A percentile compares a stretch with the other conserved stretches of the same genome.
Conservation (phyloP, 2,888 invertebrate genomes). For the Agrochola litura region DNA sequence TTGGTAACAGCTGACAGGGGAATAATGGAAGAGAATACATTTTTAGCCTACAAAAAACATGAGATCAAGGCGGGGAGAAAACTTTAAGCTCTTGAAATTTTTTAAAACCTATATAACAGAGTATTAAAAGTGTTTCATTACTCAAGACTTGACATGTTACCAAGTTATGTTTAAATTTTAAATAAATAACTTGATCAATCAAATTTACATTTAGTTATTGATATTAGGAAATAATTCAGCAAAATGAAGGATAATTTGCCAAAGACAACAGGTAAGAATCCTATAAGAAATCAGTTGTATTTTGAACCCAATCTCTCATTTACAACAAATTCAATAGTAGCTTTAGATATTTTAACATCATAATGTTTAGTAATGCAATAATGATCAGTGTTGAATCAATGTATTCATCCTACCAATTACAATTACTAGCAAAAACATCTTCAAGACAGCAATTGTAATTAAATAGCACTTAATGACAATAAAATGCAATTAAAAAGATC, state of each 20-base stretch:
- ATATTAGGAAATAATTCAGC: conserved; percentile 1
- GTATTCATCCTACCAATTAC: background rate
- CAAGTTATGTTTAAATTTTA: background rate
- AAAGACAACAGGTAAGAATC: conserved; percentile 20
- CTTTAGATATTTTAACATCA: background rate
- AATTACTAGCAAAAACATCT: background rate
- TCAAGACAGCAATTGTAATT: background rate
- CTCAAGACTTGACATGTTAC: background rate
- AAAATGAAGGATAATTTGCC: background rate
- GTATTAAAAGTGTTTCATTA: background rate
- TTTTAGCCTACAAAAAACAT: conserved; percentile 3
- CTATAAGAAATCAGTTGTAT: conserved; percentile 8
- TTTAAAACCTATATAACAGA: background rate
- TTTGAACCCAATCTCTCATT: background rate
- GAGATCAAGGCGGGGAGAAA: background rate
- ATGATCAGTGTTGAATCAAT: conserved; percentile 7
- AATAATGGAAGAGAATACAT: background rate
- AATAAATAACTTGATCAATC: background rate
- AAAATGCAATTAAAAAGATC: background rate
- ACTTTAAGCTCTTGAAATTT: background rate
- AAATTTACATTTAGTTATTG: background rate
- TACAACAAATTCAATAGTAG: background rate
- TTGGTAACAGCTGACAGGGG: background rate
- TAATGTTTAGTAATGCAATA: background rate
- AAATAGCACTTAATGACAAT: background rate